Conservation (phyloP, 1,140 invertebrate species). For the Drosophila jambulina region DNA sequence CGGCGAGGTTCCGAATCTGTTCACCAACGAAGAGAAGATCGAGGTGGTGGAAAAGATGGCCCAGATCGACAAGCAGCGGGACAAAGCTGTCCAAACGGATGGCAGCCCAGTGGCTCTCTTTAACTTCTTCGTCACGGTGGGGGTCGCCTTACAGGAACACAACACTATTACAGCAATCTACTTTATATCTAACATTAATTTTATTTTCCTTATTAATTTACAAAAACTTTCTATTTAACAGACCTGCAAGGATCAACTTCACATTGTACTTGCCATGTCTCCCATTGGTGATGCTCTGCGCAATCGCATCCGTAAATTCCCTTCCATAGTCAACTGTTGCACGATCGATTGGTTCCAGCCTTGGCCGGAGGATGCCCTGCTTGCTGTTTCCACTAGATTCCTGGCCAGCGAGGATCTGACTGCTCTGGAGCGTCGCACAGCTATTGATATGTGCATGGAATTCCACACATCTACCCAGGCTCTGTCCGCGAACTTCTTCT, state of each 20-base stretch:
- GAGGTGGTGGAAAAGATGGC: conserved; percentile 98
- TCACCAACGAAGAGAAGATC: conserved; percentile 94
- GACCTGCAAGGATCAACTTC: conserved; percentile 95
- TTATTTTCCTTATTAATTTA: not conserved
- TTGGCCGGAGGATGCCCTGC: conserved; percentile 97
- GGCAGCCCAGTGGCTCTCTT: conserved; percentile 96
- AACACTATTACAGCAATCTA: not conserved
- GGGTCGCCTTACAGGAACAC: conserved; percentile 6
- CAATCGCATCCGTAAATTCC: conserved; percentile 96
- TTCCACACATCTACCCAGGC: conserved; percentile 95
- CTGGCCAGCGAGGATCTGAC: conserved; percentile 94
- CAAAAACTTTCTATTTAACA: conserved; percentile 74
- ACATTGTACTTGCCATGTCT: conserved; percentile 96
- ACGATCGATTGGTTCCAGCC: conserved; percentile 99
- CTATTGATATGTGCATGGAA: conserved; percentile 95
- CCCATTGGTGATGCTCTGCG: conserved; percentile 95
- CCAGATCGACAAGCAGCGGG: conserved; percentile 94
- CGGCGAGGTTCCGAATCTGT: conserved; percentile 97
- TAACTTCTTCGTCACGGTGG: conserved; percentile 93
- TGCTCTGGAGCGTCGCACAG: conserved; percentile 89
- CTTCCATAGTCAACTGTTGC: conserved; percentile 97
- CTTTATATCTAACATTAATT: not conserved
- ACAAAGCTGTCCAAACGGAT: conserved; percentile 96
- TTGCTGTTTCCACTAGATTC: conserved; percentile 95
- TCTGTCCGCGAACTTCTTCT: conserved; percentile 91